Evolutionary conservation across 2,113 vertebrate species (phyloP).

Genomic region (Fregetta grallaria): DNA sequence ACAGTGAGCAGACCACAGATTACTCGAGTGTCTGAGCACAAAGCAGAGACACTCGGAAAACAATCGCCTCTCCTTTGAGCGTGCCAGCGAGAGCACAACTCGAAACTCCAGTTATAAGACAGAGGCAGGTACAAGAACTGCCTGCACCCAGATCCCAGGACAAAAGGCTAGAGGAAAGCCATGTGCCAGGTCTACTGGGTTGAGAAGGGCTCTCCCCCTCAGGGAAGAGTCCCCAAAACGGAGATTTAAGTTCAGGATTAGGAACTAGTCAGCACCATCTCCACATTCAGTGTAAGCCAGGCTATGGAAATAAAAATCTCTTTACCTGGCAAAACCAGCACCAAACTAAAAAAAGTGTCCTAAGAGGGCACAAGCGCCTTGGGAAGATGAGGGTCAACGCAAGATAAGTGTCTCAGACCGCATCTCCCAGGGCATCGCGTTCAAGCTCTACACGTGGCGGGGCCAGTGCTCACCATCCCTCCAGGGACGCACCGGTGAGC

Average conservation of each 20-base stretch:
- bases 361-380: fast-evolving
- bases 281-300: fast-evolving
- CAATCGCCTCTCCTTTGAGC: neutral
- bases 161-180: neutral
- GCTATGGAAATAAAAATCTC: fast-evolving
- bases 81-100: neutral
- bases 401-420: fast-evolving
- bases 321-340: neutral
- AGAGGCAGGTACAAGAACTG: neutral
- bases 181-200: fast-evolving
- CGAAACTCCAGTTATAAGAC: neutral
- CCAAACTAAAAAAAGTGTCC: no score
- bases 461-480: neutral
- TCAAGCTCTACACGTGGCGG: fast-evolving
- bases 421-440: neutral
- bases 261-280: neutral
- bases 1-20: neutral
- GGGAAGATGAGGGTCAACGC: fast-evolving
- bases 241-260: neutral
- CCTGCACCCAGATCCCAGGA: neutral
- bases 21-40: neutral
- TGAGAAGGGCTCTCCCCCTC: neutral
- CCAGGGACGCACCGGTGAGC: neutral
- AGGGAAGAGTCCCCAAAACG: fast-evolving
- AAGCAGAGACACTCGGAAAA: neutral